phyloP scores from a whole-genome alignment of 2,888 invertebrate genomes.

The Papilio protenor region DNA sequence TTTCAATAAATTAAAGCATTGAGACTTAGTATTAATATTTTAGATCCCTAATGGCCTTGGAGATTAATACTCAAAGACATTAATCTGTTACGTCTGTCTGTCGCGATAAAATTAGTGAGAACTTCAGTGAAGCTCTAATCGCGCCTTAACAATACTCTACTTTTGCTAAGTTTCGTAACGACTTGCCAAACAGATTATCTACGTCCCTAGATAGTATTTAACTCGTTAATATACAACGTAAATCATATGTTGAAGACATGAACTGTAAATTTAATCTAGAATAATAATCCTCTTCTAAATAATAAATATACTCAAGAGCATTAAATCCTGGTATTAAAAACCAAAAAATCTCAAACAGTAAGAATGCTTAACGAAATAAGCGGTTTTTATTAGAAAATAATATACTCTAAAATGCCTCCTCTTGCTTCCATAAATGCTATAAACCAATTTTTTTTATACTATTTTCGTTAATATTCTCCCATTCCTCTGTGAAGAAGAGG shows the following conservation, averaged over 20 bases:
- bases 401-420: no score
- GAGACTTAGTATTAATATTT: neutral
- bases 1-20: neutral
- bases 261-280: no score
- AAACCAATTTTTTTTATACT: no score
- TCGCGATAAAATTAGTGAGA: constrained; percentile 25
- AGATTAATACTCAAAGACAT: constrained; percentile 22
- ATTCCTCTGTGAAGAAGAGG: no score
- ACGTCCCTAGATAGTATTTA: neutral
- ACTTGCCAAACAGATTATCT: constrained; percentile 29
- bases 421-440: no score
- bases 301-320: no score
- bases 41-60: constrained; percentile 7
- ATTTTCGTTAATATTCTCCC: no score
- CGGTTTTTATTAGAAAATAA: no score
- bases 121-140: constrained; percentile 23
- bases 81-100: constrained; percentile 22
- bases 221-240: neutral
- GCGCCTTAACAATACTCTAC: constrained; percentile 14
- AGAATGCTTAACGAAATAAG: no score
- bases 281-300: no score
- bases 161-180: constrained; percentile 25
- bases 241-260: neutral
- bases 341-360: no score
- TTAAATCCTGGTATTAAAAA: no score